Evolutionary conservation across 2,797 vertebrate species (phyloP), one percentile per base, ranked within the genome.

Genomic region (Peromyscus aztecus): DNA sequence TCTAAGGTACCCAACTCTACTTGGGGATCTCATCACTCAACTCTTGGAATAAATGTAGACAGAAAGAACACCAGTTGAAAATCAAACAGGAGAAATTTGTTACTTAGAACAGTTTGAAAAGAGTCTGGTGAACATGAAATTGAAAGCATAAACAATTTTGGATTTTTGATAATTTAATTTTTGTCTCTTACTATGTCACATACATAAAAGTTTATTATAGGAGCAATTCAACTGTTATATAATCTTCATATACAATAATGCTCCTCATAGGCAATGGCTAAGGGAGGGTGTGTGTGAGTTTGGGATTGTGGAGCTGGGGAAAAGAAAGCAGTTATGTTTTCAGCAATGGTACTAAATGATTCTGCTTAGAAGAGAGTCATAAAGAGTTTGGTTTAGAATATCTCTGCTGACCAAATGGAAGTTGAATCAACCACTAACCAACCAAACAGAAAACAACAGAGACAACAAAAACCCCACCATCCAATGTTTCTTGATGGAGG

Each of bases 51-150:
- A 91, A 94, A 95, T 43, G 49, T 40, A 87, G 10, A 37, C 10
- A 90, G 78, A 89, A 95, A 87, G 31, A 93, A 96, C 89, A 94
- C n/a, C 75, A 85, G 92, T 13, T 95, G 52, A 95, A 91, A 93
- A 46, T 89, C 73, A 93, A 82, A 40, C 6, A 92, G 84, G n/a
- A 34, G 12, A 95, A 73, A 86, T 90, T 52, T 71, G 59, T 89
- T 73, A 88, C 69, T 95, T 95, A 77, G 91, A 90, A 94, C 12
- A 83, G 34, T 71, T 52, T 87, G 55, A 37, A 76, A 57, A 94
- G 73, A 88, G 65, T 13, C 43, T 83, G 34, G 71, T 80, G 43
- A 95, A 93, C 52, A 81, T 69, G 23, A 81, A 80, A 90, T n/a
- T 75, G 21, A 92, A 95, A 84, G 29, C 77, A 90, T 7, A 86